Evolutionary conservation across 1,140 invertebrate genomes (phyloP).

Genomic region (Ylistrum balloti): DNA sequence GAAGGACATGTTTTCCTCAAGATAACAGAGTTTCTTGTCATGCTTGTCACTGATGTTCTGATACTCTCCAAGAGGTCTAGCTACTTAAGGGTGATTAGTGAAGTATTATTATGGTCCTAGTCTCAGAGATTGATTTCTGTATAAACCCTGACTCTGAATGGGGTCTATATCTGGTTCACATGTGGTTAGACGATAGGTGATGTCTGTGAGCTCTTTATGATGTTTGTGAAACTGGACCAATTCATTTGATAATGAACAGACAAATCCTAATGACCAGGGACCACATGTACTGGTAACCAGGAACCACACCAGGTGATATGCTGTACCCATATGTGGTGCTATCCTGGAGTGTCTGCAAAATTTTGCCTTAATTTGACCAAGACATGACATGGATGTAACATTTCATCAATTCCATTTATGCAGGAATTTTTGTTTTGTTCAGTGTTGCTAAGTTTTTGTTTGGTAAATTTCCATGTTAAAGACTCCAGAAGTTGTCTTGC

Average conservation of each 20-base stretch:
- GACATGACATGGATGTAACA: neutral
- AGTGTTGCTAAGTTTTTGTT: conserved; percentile 5
- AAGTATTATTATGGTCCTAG: neutral
- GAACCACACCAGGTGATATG: neutral
- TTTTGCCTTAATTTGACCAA: conserved; percentile 15
- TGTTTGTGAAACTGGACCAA: conserved; percentile 2
- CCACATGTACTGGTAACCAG: neutral
- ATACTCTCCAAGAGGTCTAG: neutral
- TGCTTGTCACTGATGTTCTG: too few species aligned
- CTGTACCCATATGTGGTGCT: conserved; percentile 3
- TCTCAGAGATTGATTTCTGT: neutral
- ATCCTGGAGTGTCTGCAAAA: neutral
- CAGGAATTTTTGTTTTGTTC: conserved; percentile 21
- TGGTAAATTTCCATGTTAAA: neutral
- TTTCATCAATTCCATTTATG: conserved; percentile 15
- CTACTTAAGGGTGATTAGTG: neutral
- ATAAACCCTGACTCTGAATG: neutral
- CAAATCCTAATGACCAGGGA: neutral
- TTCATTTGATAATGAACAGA: neutral
- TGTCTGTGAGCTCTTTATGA: neutral
- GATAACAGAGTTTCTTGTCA: too few species aligned
- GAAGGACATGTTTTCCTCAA: too few species aligned
- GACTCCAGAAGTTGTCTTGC: neutral
- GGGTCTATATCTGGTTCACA: neutral
- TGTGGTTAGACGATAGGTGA: neutral